Evolutionary conservation across 2,888 invertebrate genomes (phyloP).

Genomic region (Unio delphinus): DNA sequence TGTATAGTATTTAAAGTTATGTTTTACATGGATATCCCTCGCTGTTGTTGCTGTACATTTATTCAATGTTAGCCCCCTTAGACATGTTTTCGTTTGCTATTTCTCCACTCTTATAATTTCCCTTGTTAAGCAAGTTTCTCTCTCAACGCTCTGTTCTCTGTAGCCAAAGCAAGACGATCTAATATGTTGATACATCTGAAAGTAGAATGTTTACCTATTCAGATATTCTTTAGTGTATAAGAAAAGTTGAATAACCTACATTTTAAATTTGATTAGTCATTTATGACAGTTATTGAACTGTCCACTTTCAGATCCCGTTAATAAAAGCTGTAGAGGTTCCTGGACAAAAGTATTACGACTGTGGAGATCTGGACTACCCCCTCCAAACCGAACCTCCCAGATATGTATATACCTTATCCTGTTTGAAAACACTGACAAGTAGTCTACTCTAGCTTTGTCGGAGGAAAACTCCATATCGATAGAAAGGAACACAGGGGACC

Average conservation of each 20-base stretch:
- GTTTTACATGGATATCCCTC: slow-evolving; percentile 1
- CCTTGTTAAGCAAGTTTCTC: not conserved
- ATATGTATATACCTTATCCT: too few relatives aligned
- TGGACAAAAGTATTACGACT: too few relatives aligned
- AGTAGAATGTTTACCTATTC: too few relatives aligned
- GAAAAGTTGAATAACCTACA: too few relatives aligned
- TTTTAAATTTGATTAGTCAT: too few relatives aligned
- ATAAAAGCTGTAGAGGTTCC: too few relatives aligned
- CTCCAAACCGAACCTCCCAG: too few relatives aligned
- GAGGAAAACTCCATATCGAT: not conserved
- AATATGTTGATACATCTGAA: not conserved
- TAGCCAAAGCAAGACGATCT: slow-evolving; percentile 8
- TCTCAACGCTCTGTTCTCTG: slow-evolving; percentile 12
- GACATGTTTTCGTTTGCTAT: not conserved
- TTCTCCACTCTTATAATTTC: not conserved
- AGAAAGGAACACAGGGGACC: slow-evolving; percentile 11
- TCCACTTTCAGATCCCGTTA: too few relatives aligned
- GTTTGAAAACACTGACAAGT: too few relatives aligned
- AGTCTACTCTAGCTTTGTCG: not conserved
- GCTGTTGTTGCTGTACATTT: slow-evolving; percentile 2
- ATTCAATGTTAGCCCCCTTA: not conserved
- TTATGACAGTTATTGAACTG: too few relatives aligned
- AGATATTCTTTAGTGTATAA: too few relatives aligned
- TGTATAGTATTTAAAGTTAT: slow-evolving; percentile 18
- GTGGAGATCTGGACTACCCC: too few relatives aligned